Evolutionary conservation across 92 coral and sea anemone genomes (phyloP), one percentile per base, ranked within the genome.

Genomic region (Porites rus): DNA sequence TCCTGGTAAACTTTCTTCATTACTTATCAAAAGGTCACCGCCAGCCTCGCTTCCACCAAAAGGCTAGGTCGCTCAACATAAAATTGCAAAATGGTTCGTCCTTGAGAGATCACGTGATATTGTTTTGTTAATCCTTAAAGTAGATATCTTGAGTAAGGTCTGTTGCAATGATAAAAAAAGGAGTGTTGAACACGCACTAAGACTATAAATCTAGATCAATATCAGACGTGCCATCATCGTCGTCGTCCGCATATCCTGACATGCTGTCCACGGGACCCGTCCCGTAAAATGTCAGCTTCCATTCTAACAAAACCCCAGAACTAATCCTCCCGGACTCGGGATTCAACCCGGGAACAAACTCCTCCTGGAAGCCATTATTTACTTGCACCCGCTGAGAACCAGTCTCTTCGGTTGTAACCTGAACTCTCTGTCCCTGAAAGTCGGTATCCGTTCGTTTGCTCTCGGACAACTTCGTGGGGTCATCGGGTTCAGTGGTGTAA

Each of bases 371-470:
- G 3, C 99, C 99, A 46, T 97, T 97, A 76, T 97, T 97, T 19
- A 97, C 99, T 80, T 97, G 99, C 25, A 97, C 99, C 58, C 99
- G 92, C 86, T 97, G 99, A 53, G 99, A 97, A 8, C 98, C 99
- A 77, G 99, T 97, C 90, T 97, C 99, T 75, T 97, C 99, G 16
- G 94, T 92, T 46, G 96, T 90, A n/a, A 93, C 94, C 89, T 97
- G 99, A 51, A 96, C 98, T 70, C 95, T 94, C 78, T 95, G 98
- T 51, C 95, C 95, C 64, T 92, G 88, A 81, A 81, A 79, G 58
- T 88, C 89, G 62, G 94, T 94, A 74, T 88, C 92, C 18, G 88
- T 76, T 77, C 92, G 80, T 31, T 92, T 91, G 79, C 88, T 91
- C 70, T 84, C 86, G 85, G 87, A 86, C 56, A 88, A 68, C 59